These are phyloP conservation scores for Oxygymnocypris stewartii DNA, from an alignment of 2,113 vertebrate genomes.

Conservation along the genomic window DNA sequence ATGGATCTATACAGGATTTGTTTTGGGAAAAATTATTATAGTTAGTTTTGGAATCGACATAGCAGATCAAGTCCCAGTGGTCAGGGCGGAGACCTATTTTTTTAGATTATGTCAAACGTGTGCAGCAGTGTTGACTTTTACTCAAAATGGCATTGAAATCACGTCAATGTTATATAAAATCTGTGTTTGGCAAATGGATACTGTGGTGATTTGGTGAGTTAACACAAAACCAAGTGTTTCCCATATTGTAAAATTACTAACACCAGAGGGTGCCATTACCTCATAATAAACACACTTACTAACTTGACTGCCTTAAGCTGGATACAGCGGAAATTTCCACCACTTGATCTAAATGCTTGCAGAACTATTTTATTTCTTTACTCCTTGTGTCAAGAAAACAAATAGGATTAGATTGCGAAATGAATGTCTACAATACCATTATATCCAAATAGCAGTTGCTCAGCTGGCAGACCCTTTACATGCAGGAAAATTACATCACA, in stretches of 20 bases:
- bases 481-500: neutral
- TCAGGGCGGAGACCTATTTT: neutral
- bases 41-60: constrained; percentile 42
- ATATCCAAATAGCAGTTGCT: neutral
- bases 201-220: constrained; percentile 20
- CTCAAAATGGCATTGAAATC: neutral
- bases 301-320: neutral
- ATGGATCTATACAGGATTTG: constrained; percentile 44
- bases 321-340: constrained; percentile 73
- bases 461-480: neutral
- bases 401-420: constrained; percentile 2
- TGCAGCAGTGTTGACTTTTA: constrained; percentile 1
- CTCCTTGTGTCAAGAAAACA: constrained; percentile 28
- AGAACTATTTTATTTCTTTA: constrained; percentile 61
- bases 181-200: neutral
- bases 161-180: constrained; percentile 8
- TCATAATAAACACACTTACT: constrained; percentile 5
- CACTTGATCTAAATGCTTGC: constrained; percentile 58
- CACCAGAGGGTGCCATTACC: constrained; percentile 63
- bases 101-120: neutral
- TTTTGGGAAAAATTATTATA: constrained; percentile 50
- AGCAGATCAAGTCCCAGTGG: neutral
- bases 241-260: constrained; percentile 41
- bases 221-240: constrained; percentile 11
- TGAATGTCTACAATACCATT: neutral